Evolutionary conservation across 2,113 vertebrate species (phyloP).

Genomic region (Calyptomena viridis): DNA sequence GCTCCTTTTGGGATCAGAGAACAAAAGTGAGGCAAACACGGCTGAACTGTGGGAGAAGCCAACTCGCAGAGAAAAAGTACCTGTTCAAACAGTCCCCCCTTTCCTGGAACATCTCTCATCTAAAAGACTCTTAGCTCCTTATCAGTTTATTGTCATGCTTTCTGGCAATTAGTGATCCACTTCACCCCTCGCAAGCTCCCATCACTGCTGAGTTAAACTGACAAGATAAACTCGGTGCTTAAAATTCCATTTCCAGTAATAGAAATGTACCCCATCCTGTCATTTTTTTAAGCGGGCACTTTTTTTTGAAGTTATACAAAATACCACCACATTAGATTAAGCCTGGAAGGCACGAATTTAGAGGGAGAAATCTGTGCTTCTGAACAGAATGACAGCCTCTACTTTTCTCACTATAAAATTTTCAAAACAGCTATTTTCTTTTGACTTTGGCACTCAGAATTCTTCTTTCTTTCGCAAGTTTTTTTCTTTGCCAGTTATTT

Average conservation of each 20-base stretch:
- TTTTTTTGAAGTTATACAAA: background rate
- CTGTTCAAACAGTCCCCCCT: slow-evolving; percentile 32
- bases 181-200: background rate
- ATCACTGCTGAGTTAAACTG: slow-evolving; percentile 11
- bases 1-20: slow-evolving; percentile 24
- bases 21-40: background rate
- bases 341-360: slow-evolving; percentile 8
- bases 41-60: background rate
- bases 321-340: background rate
- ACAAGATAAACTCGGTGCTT: slow-evolving; percentile 40
- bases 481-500: background rate
- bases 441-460: background rate
- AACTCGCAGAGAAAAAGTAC: background rate
- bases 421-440: background rate
- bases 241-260: slow-evolving; percentile 55
- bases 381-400: background rate
- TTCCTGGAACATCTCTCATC: background rate
- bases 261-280: slow-evolving; percentile 14
- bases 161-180: slow-evolving; percentile 3
- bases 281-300: background rate
- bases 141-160: background rate
- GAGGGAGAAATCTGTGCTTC: background rate
- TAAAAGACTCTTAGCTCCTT: background rate
- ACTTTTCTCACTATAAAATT: background rate
- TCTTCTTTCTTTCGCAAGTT: background rate